Percentiles rank a stretch among this genome's conserved stretches.
These are phyloP conservation scores for Aphelocoma californica DNA, from an alignment of 2,797 vertebrate genomes.

Conservation along the genomic window DNA sequence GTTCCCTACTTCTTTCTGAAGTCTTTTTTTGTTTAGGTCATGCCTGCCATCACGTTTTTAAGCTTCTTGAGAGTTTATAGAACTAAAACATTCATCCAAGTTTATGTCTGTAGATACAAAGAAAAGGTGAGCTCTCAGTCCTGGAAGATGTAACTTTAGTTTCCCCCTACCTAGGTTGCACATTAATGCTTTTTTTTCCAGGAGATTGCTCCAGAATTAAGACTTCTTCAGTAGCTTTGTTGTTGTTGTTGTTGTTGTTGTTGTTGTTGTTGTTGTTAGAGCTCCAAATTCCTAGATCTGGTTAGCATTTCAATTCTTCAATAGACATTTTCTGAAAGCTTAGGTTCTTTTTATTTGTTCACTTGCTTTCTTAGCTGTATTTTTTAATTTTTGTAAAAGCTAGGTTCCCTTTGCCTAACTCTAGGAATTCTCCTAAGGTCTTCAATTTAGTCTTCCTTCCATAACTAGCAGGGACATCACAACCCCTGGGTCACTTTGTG, in stretches of 20 bases:
- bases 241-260: not conserved
- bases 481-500: not conserved
- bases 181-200: not conserved
- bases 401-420: not conserved
- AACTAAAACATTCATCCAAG: not conserved
- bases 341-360: not conserved
- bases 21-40: not conserved
- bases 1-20: not conserved
- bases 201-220: not conserved
- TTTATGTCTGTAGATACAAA: not conserved
- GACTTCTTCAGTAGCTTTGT: not conserved
- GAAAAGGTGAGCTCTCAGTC: not conserved
- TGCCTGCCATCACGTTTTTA: not conserved
- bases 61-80: not conserved
- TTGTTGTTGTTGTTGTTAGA: not conserved
- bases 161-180: not conserved
- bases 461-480: not conserved
- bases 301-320: not conserved
- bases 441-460: not conserved
- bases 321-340: not conserved
- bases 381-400: not conserved
- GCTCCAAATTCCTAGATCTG: not conserved
- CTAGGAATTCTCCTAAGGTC: not conserved
- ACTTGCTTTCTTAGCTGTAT: not conserved
- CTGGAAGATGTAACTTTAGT: not conserved